Evolutionary conservation across 2,113 vertebrate species (phyloP).

Genomic region (Psilopogon haemacephalus): DNA sequence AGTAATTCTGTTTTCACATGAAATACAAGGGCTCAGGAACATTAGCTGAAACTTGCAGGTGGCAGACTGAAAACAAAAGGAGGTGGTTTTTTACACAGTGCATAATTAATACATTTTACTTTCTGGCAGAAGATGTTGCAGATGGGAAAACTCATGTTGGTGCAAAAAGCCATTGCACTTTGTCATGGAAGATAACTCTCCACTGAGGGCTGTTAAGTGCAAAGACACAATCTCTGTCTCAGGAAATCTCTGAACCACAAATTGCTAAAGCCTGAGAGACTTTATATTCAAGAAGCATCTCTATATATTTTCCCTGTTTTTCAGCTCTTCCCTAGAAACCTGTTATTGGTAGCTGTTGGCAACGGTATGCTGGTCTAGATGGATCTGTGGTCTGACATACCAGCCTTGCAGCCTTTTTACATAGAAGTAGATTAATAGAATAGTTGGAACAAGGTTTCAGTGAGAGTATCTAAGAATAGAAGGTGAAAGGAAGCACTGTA

Average conservation of each 20-base stretch:
- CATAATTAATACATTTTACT: neutral
- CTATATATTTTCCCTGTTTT: neutral
- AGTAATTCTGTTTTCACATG: neutral
- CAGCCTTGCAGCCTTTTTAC: neutral
- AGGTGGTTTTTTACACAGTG: neutral
- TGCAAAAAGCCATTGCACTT: neutral
- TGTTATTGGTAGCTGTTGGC: neutral
- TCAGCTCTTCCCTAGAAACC: constrained; percentile 10
- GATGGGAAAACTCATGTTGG: neutral
- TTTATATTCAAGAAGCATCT: constrained; percentile 10
- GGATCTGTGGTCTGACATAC: neutral
- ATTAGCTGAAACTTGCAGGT: neutral
- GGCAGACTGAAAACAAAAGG: neutral
- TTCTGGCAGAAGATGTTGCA: neutral
- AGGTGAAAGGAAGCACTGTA: neutral
- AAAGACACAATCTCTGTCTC: neutral
- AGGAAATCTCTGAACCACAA: constrained; percentile 18
- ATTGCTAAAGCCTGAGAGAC: neutral
- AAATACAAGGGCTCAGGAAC: neutral
- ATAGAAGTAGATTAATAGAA: neutral
- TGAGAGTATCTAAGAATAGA: neutral
- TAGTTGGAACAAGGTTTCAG: neutral
- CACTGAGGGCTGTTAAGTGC: neutral
- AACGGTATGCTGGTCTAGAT: neutral
- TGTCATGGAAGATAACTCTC: constrained; percentile 11